A percentile compares a stretch with the other conserved stretches of the same genome.
These are phyloP conservation scores for Hyles euphorbiae DNA, from an alignment of 1,140 invertebrate species.

Conservation along the genomic window DNA sequence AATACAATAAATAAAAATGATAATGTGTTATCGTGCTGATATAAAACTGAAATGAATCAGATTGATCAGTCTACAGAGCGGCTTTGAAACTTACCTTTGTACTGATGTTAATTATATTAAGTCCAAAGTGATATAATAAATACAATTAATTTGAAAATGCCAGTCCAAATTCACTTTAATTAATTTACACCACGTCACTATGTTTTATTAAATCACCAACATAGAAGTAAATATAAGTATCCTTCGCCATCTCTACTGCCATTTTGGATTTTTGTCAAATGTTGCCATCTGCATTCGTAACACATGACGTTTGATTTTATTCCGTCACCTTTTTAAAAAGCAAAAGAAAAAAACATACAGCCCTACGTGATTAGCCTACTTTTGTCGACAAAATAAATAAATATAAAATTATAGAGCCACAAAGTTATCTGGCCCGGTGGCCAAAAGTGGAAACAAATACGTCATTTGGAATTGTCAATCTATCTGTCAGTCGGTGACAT, in stretches of 20 bases:
- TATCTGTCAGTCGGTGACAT: no score
- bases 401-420: no score
- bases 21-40: conserved; percentile 15
- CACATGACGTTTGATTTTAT: not conserved
- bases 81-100: conserved; percentile 54
- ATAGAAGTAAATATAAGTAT: conserved; percentile 34
- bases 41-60: conserved; percentile 44
- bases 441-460: no score
- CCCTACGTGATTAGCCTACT: no score
- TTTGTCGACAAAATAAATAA: no score
- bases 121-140: not conserved
- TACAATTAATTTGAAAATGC: conserved; percentile 14
- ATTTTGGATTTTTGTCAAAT: conserved; percentile 49
- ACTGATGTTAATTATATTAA: conserved; percentile 6
- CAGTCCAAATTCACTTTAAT: conserved; percentile 37
- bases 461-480: no score
- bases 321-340: no score
- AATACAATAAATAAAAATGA: conserved; percentile 9
- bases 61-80: conserved; percentile 47
- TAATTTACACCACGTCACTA: conserved; percentile 63
- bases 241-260: conserved; percentile 40
- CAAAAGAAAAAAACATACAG: no score
- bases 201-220: conserved; percentile 42
- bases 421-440: no score
- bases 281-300: conserved; percentile 8